A percentile compares a stretch with the other conserved stretches of the same genome.
Conservation (phyloP, 2,113 vertebrate genomes). For the Irena cyanogastra region DNA sequence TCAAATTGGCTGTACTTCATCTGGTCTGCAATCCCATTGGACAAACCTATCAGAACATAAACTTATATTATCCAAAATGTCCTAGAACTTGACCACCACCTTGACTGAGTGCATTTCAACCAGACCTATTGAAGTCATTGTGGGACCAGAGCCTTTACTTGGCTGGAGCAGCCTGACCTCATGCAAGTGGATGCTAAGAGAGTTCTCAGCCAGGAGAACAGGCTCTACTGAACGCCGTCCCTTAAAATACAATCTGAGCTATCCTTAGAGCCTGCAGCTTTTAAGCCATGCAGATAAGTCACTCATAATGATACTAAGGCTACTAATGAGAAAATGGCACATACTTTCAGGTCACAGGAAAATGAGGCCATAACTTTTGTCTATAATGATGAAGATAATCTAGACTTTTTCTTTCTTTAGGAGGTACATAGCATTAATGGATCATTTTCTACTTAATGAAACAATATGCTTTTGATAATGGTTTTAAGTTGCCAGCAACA, state of each 20-base stretch:
- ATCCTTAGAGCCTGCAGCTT: background rate
- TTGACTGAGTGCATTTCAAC: background rate
- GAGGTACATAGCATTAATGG: background rate
- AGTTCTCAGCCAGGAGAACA: background rate
- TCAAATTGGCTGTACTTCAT: background rate
- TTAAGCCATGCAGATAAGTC: background rate
- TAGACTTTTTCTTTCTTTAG: background rate
- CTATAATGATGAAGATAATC: background rate
- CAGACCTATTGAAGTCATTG: background rate
- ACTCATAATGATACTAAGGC: background rate
- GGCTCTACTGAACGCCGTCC: background rate
- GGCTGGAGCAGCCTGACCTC: background rate
- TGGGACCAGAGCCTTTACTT: background rate
- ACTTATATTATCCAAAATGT: background rate
- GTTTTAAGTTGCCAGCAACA: constrained; percentile 22
- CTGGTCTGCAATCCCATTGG: background rate
- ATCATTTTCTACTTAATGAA: constrained; percentile 9
- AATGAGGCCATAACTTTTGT: background rate
- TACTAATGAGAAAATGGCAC: background rate
- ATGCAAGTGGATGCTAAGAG: background rate
- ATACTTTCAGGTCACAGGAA: background rate
- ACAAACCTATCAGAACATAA: background rate
- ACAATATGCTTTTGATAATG: constrained; percentile 51
- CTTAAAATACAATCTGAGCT: background rate
- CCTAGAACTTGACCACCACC: background rate